Percentiles rank a stretch among this genome's conserved stretches.
phyloP scores from a whole-genome alignment of 2,113 vertebrate genomes.

The Megaceryle torquata region DNA sequence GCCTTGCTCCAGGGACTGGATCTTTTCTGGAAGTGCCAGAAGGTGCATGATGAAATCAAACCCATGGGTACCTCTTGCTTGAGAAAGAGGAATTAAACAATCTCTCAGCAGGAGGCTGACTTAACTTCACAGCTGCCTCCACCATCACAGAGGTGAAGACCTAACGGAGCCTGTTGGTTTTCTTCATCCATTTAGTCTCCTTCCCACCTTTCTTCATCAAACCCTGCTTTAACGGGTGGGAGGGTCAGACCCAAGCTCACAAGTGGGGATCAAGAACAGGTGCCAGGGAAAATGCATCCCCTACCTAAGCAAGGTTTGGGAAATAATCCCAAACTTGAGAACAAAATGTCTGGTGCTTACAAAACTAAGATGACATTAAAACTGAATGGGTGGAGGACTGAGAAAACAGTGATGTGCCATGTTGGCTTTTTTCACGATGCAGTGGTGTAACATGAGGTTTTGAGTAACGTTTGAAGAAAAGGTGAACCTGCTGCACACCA shows the following conservation, averaged over 20 bases:
- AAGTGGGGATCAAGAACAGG: background rate
- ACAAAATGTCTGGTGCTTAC: background rate
- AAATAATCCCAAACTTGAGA: background rate
- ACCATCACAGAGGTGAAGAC: background rate
- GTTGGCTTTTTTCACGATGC: background rate
- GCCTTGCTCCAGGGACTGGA: background rate
- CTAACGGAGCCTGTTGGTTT: background rate
- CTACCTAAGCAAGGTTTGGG: background rate
- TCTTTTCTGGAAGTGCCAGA: background rate
- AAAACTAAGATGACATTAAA: background rate
- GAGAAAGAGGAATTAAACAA: background rate
- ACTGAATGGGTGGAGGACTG: background rate
- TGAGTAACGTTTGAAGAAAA: background rate
- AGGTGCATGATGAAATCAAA: background rate
- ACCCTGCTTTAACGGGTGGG: background rate
- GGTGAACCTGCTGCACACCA: background rate
- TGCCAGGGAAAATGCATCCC: background rate
- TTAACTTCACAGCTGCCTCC: background rate
- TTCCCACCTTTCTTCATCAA: background rate
- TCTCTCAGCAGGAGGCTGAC: rapidly evolving
- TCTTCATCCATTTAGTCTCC: background rate
- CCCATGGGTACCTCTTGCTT: background rate
- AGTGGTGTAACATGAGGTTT: background rate
- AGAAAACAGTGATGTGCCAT: background rate
- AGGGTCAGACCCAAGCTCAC: background rate